Evolutionary conservation across 2,797 vertebrate genomes (phyloP).

Genomic region (Argentina silus): DNA sequence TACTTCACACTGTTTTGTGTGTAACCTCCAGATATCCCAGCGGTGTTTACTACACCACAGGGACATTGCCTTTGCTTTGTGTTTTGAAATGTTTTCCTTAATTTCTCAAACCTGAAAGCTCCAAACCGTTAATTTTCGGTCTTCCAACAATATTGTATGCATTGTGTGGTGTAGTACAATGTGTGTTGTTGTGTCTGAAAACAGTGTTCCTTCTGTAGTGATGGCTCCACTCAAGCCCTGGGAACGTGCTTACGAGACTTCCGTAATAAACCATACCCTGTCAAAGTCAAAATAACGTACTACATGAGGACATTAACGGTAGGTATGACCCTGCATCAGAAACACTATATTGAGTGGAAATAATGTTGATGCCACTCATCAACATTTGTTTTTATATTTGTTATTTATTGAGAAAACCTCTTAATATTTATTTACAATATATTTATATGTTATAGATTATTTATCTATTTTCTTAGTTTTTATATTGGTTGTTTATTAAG

Average conservation of each 20-base stretch:
- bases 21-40: slow-evolving; percentile 8
- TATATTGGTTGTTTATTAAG: too few relatives aligned
- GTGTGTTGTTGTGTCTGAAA: not conserved
- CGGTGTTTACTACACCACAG: slow-evolving; percentile 40
- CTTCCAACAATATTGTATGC: not conserved
- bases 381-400: slow-evolving; percentile 1
- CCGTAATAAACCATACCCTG: slow-evolving; percentile 95
- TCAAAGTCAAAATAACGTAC: slow-evolving; percentile 89
- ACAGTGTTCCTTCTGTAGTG: slow-evolving; percentile 71
- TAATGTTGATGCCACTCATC: too few relatives aligned
- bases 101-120: not conserved
- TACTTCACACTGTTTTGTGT: slow-evolving; percentile 43
- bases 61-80: slow-evolving; percentile 1
- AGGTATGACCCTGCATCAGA: slow-evolving; percentile 50
- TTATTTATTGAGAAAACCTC: not conserved
- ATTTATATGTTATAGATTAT: too few relatives aligned
- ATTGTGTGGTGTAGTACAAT: not conserved
- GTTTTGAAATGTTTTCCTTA: not conserved
- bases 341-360: not conserved
- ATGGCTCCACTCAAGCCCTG: slow-evolving; percentile 88
- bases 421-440: too few relatives aligned
- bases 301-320: slow-evolving; percentile 90
- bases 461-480: too few relatives aligned
- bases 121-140: not conserved
- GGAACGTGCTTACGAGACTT: slow-evolving; percentile 96